Base-by-base conservation (phyloP, 2,113 vertebrate genomes). In the Pyrgilauda ruficollis region DNA sequence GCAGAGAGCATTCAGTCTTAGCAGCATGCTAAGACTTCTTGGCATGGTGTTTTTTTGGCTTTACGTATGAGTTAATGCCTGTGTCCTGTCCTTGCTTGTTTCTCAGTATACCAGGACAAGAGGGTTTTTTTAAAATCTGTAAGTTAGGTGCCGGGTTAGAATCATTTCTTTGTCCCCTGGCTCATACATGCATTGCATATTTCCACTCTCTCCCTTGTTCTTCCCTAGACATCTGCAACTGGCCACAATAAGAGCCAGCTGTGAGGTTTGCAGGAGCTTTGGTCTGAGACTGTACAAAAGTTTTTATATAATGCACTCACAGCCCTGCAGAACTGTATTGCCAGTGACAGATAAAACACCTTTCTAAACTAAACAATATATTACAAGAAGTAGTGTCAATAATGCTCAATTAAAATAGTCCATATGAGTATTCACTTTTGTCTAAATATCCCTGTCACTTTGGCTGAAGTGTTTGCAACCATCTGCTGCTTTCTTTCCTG, bases 151-250 rank as follows among this genome's bases (percentile, higher is more conserved):
- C 62, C 14, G 5, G 22, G 11, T 72, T 72, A 83, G 58, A 64
- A 39, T 33, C 31, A 10, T 49, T 86, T 49, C 15, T 75, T 67
- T 76, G 50, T 75, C 59, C 58, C 15, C 52, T 87, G 84, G 69
- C 58, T 84, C 35, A 52, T 30, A 50, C 0, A 0, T 22, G 39
- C 6, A 2, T 84, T 67, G 78, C 6, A 4, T 74, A 55, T 52
- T 87, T 87, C 66, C 6, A 37, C 13, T 62, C 41, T 69, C 58
- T 74, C 47, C 24, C 14, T 35, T 87, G 44, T n/a, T 87, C 81
- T 89, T 91, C 66, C 74, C 52, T 63, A 52, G 66, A 82, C 37
- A 61, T 64, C 66, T 72, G 87, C 58, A 93, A 93, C 19, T 84
- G 77, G 74, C 74, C 21, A 39, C 52, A 55, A 6, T 22, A 46